Conservation (phyloP, 2,797 vertebrate genomes). For the Cynopterus sphinx region DNA sequence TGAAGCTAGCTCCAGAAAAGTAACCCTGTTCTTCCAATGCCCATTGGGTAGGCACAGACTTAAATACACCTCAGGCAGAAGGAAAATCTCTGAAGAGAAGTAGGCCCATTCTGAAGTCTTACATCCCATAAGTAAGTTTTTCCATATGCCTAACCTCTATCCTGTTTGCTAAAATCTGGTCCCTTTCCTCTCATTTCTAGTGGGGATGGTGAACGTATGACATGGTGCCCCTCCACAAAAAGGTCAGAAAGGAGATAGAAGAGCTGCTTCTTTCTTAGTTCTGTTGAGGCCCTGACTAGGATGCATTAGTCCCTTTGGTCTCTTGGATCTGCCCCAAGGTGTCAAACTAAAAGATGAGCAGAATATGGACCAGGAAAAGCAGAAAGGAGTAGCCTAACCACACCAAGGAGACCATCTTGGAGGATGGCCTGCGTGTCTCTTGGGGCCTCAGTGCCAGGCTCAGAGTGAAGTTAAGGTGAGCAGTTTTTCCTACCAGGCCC, state of each 20-base stretch:
- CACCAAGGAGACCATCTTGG: neutral
- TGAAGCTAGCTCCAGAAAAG: neutral
- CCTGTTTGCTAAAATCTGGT: neutral
- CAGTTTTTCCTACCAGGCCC: neutral
- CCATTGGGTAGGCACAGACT: neutral
- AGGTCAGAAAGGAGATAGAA: neutral
- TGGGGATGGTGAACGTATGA: neutral
- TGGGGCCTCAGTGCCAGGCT: neutral
- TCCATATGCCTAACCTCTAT: neutral
- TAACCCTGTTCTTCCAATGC: neutral
- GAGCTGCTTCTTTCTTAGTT: neutral
- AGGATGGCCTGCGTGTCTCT: neutral
- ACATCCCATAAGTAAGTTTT: neutral
- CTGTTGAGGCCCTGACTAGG: neutral
- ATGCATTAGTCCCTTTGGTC: neutral
- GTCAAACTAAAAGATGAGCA: conserved; percentile 22
- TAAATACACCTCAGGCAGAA: neutral
- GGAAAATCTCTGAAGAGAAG: neutral
- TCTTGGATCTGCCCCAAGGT: conserved; percentile 8
- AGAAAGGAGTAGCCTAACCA: neutral
- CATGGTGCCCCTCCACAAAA: neutral
- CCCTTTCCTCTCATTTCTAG: neutral
- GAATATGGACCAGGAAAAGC: neutral
- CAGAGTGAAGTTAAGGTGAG: neutral
- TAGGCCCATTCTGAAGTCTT: neutral